Percentiles rank a stretch among this genome's conserved stretches.
Conservation (phyloP, 2,888 invertebrate species). For the Palloptera scutellata region DNA sequence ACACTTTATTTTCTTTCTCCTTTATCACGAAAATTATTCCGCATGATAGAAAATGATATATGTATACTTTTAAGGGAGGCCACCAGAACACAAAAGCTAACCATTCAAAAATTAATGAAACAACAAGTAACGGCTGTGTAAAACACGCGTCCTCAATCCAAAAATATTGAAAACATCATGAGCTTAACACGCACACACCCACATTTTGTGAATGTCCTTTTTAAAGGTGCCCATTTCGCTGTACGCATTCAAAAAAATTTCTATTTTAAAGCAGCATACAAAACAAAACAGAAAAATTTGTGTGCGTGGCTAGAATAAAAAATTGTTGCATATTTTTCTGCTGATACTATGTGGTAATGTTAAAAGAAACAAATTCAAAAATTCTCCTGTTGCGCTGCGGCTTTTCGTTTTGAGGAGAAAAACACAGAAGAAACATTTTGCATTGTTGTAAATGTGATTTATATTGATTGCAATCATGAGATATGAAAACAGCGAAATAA, state of each 20-base stretch:
- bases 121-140: constrained; percentile 1
- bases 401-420: constrained; percentile 52
- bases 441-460: constrained; percentile 57
- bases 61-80: not conserved
- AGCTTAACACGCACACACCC: constrained; percentile 48
- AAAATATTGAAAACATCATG: constrained; percentile 29
- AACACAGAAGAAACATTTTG: not conserved
- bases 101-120: not conserved
- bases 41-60: constrained; percentile 27
- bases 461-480: constrained; percentile 58
- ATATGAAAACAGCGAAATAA: constrained; percentile 8
- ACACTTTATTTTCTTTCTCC: not conserved
- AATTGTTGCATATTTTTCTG: constrained; percentile 55
- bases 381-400: constrained; percentile 58
- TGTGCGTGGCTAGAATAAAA: constrained; percentile 57
- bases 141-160: constrained; percentile 1
- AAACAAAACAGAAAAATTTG: constrained; percentile 46
- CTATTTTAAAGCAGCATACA: constrained; percentile 1
- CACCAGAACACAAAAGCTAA: not conserved
- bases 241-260: not conserved
- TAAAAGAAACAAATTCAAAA: constrained; percentile 38
- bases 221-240: constrained; percentile 29
- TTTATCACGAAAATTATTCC: constrained; percentile 8
- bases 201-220: constrained; percentile 50
- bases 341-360: not conserved